Base-by-base conservation (phyloP, 2,113 vertebrate species). In the Penelope pileata region DNA sequence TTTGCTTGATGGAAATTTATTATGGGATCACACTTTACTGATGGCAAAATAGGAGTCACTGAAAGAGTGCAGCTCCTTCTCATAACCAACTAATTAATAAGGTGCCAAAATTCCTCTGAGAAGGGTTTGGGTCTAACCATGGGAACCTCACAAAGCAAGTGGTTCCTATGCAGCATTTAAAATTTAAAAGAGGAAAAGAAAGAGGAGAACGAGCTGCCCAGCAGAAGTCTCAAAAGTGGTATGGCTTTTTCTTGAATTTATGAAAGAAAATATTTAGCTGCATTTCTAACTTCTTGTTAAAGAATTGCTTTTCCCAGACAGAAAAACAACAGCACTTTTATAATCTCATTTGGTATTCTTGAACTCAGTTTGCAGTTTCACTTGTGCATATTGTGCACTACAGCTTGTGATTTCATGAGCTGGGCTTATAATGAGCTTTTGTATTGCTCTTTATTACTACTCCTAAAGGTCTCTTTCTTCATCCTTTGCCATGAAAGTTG, bases 1-100 rank as follows among this genome's bases (percentile, higher is more conserved):
- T 97, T 97, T 96, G 96, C 97, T 97, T 97, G 91, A 97, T 97
- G 97, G 97, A 98, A 98, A 98, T 98, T 98, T 98, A 98, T 98
- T 97, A 96, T 95, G 92, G 96, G 96, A 97, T 98, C 97, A 97
- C 97, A 97, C 98, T 97, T 97, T 97, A 97, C 98, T 97, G 98
- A 98, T 97, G 97, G 97, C 74, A 94, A 97, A 97, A 97, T 97
- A 97, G 97, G 97, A 98, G 98, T 96, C 97, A 97, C 97, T 97
- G 98, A 98, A 97, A 98, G 97, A 98, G 96, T 97, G 80, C 97
- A 98, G 98, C 97, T 97, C 97, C 96, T 96, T 96, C 97, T 98
- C 97, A 95, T 97, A 98, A 98, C 97, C 85, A 88, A 92, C 97
- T 98, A 97, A 98, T 98, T 98, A 98, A 98, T 97, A 98, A 97